Base-by-base conservation (phyloP, 2,888 invertebrate species). In the Apotomis capreana region DNA sequence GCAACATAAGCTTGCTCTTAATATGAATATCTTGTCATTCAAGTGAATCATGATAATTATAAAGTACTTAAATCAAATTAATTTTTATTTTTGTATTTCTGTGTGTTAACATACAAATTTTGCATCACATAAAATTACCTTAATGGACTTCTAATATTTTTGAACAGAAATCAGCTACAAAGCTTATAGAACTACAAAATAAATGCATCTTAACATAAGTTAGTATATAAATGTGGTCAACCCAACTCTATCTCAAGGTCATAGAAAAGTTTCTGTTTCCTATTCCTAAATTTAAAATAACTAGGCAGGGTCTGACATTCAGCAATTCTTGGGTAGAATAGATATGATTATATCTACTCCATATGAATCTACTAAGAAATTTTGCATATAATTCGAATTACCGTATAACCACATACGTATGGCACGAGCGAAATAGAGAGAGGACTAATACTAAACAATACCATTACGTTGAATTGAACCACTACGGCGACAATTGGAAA, bases 361-460 rank as follows among this genome's bases (percentile, higher is more conserved):
- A 8, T 6, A 9, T 9, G 49, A 49, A 49, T 49, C 9, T 49
- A 49, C 10, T 9, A 49, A 26, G 6, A 61, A 12, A n/a, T 5
- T 26, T 36, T n/a, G 49, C 49, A 62, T 15, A 62, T 49, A 49
- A 49, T 51, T 13, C 3, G 10, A 37, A 55, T 46, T 40, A 46
- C 46, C 13, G 26, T 65, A 15, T 63, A 49, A 63, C 8, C 36
- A 40, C 40, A 63, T 37, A 36, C 46, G 40, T 61, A 26, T 26
- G 8, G 13, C n/a, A 13, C 36, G 61, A 62, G 13, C 46, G 49
- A 26, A 57, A 46, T 46, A 65, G 46, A 61, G 40, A 54, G 52
- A 36, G 40, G 12, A 57, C 49, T 63, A 63, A 57, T 46, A 44
- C 65, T 57, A 65, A 65, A 57, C 62, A 69, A 63, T 63, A 60